Evolutionary conservation across 2,797 vertebrate genomes (phyloP).

Genomic region (Sebastolobus altivelis): DNA sequence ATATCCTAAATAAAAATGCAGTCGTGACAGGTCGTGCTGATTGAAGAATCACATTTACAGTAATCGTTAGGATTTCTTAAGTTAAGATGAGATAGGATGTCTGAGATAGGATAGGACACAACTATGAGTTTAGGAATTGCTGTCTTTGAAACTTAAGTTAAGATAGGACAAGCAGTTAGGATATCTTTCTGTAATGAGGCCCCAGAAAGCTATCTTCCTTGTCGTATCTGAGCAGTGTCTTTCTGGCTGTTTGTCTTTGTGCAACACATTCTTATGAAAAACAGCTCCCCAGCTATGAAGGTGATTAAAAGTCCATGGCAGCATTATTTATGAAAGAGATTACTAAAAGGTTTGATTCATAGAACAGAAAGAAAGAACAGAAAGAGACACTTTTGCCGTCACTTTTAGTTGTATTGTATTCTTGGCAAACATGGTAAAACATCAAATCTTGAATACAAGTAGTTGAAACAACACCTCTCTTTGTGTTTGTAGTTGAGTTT

Average conservation of each 20-base stretch:
- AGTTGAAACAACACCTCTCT: background rate
- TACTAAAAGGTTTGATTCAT: background rate
- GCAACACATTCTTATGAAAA: background rate
- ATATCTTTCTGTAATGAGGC: too few relatives aligned
- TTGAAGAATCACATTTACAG: too few relatives aligned
- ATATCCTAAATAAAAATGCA: too few relatives aligned
- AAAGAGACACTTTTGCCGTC: background rate
- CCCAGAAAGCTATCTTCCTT: background rate
- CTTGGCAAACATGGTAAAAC: background rate
- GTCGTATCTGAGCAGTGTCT: too few relatives aligned
- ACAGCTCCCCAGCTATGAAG: background rate
- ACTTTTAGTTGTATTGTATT: background rate
- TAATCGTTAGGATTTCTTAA: too few relatives aligned
- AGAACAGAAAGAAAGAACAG: background rate
- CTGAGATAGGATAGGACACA: too few relatives aligned
- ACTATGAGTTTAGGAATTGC: too few relatives aligned
- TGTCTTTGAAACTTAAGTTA: too few relatives aligned
- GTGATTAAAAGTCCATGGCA: background rate
- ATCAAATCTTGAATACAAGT: too few relatives aligned
- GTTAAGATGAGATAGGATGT: too few relatives aligned
- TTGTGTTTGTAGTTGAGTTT: conserved; percentile 8
- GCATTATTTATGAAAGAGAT: conserved; percentile 1
- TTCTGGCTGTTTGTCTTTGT: background rate
- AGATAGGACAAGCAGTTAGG: too few relatives aligned
- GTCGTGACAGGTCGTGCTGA: too few relatives aligned